These are phyloP conservation scores for Peromyscus nudipes DNA, from an alignment of 2,797 vertebrate genomes.

Conservation along the genomic window DNA sequence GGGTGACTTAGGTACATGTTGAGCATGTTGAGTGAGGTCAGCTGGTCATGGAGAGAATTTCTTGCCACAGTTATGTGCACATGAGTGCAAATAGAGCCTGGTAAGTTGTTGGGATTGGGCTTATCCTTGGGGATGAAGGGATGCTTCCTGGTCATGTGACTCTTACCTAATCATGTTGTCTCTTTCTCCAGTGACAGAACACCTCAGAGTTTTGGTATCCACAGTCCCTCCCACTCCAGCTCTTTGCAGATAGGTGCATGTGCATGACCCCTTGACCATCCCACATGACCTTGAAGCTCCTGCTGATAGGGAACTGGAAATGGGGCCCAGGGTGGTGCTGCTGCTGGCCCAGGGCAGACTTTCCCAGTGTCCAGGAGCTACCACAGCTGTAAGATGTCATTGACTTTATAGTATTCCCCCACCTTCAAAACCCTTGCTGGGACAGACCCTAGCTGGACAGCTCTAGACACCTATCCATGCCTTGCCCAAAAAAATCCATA, in stretches of 20 bases:
- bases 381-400: neutral
- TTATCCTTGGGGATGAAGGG: neutral
- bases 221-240: neutral
- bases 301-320: neutral
- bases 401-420: accelerated
- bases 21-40: neutral
- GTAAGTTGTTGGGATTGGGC: no score
- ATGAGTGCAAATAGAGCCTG: no score
- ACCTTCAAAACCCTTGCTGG: neutral
- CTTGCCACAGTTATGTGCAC: neutral
- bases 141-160: neutral
- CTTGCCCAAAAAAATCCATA: neutral
- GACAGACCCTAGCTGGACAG: neutral
- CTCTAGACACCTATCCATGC: neutral
- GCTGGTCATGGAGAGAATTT: neutral
- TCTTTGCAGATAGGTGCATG: neutral
- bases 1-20: neutral
- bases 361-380: neutral
- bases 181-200: neutral
- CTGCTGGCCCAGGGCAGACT: neutral
- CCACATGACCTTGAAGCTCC: no score
- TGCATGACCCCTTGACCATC: neutral
- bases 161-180: no score
- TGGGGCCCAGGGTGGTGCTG: neutral
- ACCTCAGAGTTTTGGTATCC: neutral